Evolutionary conservation across 2,888 invertebrate species (phyloP), one percentile per base, ranked within the genome.

Genomic region (Ophioninae sp.): DNA sequence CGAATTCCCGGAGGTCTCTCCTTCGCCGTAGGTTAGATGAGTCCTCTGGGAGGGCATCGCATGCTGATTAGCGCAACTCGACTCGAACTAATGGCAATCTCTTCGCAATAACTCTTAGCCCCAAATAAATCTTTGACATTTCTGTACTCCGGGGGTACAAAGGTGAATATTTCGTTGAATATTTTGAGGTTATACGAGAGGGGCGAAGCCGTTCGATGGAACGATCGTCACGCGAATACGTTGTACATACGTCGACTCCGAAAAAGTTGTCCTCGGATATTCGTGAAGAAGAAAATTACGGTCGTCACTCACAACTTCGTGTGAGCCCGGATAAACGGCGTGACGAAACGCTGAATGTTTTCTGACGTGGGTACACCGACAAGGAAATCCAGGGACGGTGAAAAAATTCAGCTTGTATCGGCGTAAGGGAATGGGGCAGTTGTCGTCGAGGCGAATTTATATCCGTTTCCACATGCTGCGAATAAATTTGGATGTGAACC

Each of bases 361-460:
- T 73, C 30, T 56, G 58, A 72, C 44, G 65, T 51, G 56, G 74
- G 74, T 44, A 74, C 67, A 72, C 23, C 39, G 56, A 65, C 17
- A 23, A 51, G 64, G n/a, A 79, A 79, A 65, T 58, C n/a, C 56
- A 22, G 6, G n/a, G 37, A n/a, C 51, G 59, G 1, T 17, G 51
- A 17, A 37, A 67, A 72, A 81, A 77, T 39, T 61, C 72, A 61
- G 76, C 59, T 22, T 59, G 51, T 64, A 41, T 65, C 59, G 65
- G 30, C 17, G 51, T 6, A 51, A 17, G 17, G 51, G 37, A 22
- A 7, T 74, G 71, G 10, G 20, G 63, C n/a, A 17, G 22, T 41
- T 73, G 63, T 74, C 75, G 80, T 68, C 44, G 77, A 20, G 64
- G 71, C 72, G 74, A 82, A 84, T 85, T 84, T 84, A 76, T 84